Percentiles rank a stretch among this genome's conserved stretches.
These are phyloP conservation scores for Dolichotis patagonum DNA, from an alignment of 2,113 vertebrate genomes.

Conservation along the genomic window DNA sequence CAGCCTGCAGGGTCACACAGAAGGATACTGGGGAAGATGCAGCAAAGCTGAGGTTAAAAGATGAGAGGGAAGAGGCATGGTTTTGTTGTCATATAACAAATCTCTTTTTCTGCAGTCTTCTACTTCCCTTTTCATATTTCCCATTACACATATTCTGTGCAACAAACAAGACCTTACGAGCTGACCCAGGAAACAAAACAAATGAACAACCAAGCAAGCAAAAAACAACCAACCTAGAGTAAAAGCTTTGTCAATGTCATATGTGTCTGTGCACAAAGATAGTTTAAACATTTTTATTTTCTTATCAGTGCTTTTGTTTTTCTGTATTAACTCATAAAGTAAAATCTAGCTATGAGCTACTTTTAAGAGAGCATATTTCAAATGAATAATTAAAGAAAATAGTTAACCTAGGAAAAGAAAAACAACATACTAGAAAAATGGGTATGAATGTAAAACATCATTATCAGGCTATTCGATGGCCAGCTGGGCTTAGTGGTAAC, in stretches of 20 bases:
- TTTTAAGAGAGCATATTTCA: background rate
- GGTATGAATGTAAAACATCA: background rate
- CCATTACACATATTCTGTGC: background rate
- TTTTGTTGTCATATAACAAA: background rate
- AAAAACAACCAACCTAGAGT: background rate
- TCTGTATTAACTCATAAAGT: background rate
- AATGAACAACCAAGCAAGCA: background rate
- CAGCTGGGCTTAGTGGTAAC: background rate
- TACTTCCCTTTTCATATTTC: background rate
- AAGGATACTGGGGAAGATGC: background rate
- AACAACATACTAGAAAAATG: background rate
- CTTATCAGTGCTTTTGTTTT: background rate
- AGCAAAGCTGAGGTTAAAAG: background rate
- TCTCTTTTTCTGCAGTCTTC: background rate
- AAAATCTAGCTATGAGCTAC: conserved; percentile 1
- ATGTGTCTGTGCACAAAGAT: background rate
- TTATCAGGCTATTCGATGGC: background rate
- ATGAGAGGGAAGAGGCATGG: background rate
- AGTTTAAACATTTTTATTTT: background rate
- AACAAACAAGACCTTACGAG: background rate
- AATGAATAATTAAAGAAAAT: conserved; percentile 13
- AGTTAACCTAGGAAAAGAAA: background rate
- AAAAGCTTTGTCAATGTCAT: background rate
- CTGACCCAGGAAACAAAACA: background rate
- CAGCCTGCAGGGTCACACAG: background rate